phyloP scores from a whole-genome alignment of 2,888 invertebrate species.

The Thysanoteuthis rhombus region DNA sequence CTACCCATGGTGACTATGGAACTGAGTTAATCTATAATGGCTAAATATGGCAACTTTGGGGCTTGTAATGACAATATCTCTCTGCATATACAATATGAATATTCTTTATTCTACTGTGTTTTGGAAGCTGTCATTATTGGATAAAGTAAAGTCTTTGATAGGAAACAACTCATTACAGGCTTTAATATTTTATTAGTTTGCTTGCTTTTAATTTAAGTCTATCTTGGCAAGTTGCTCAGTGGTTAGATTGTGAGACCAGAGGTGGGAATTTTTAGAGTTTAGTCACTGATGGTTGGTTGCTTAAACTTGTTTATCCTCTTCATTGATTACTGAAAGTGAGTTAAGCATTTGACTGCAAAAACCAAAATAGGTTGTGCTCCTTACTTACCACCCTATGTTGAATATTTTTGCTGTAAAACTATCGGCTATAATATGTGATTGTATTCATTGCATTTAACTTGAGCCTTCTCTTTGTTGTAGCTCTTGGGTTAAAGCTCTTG shows the following conservation, averaged over 20 bases:
- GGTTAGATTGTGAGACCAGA: not conserved
- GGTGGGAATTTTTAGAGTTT: not conserved
- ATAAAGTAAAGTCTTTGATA: not conserved
- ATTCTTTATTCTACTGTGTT: not conserved
- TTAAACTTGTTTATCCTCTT: not conserved
- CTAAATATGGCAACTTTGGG: not conserved
- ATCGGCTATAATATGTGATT: no score
- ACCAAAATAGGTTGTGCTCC: no score
- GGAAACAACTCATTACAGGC: not conserved
- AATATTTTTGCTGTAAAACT: no score
- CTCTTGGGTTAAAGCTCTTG: no score
- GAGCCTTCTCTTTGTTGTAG: no score
- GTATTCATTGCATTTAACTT: no score
- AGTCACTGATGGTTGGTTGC: not conserved
- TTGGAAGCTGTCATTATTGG: not conserved
- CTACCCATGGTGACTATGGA: not conserved
- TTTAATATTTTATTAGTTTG: not conserved
- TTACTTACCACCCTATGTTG: no score
- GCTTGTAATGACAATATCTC: not conserved
- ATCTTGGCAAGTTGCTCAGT: not conserved
- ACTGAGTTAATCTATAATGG: conserved; percentile 12
- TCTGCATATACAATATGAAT: not conserved
- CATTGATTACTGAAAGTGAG: no score
- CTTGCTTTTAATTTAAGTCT: not conserved
- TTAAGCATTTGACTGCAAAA: no score